Conservation (phyloP, 2,888 invertebrate species). For the Amiota communis region DNA sequence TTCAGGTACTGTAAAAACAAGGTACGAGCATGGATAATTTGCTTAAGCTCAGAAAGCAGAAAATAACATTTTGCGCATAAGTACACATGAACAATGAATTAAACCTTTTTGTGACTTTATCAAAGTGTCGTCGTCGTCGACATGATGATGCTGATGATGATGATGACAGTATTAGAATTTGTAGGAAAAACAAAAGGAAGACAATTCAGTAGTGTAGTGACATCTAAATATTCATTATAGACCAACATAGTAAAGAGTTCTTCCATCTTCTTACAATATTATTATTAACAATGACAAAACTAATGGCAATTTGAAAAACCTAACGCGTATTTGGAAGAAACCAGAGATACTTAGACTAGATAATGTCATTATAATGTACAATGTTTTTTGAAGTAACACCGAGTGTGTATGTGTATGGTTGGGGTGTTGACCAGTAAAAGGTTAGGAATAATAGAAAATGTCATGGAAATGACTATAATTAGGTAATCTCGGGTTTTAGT, state of each 20-base stretch:
- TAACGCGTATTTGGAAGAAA: background rate
- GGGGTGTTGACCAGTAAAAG: too few species aligned
- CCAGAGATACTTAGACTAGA: background rate
- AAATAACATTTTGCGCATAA: constrained; percentile 63
- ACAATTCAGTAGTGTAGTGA: too few species aligned
- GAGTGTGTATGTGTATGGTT: too few species aligned
- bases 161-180: too few species aligned
- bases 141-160: too few species aligned
- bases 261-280: background rate
- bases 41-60: constrained; percentile 61
- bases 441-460: too few species aligned
- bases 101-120: constrained; percentile 40
- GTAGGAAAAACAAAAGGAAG: too few species aligned
- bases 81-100: constrained; percentile 55
- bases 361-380: background rate
- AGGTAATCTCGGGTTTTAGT: too few species aligned
- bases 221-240: background rate
- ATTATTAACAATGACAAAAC: constrained; percentile 13
- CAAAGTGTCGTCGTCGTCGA: background rate
- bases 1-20: too few species aligned
- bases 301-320: constrained; percentile 8
- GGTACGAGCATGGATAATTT: constrained; percentile 54
- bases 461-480: too few species aligned
- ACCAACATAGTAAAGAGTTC: background rate
- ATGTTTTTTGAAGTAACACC: too few species aligned